Evolutionary conservation across 2,888 invertebrate species (phyloP), one percentile per base, ranked within the genome.

Genomic region (Drosophila maculinotata): DNA sequence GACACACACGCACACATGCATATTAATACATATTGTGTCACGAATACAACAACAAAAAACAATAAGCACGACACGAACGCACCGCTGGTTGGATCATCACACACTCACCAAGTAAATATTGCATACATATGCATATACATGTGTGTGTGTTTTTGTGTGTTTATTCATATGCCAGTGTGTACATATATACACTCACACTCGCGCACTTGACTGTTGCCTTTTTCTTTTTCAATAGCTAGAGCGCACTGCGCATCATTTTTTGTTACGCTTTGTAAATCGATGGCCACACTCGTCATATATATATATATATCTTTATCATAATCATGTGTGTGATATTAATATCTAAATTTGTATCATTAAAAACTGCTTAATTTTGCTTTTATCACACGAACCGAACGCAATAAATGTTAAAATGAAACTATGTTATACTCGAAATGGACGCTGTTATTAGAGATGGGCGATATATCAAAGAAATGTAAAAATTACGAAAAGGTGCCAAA

Each of bases 71-170:
- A 72, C 72, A 72, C 72, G 72, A 72, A 72, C 68, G 48, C 72
- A 72, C 68, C 72, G 71, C 69, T 64, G 72, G 56, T 72, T 72
- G 72, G 72, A 72, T 72, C 72, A 72, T 72, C 72, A 72, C 72
- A 72, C 72, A 72, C 65, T 69, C 72, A 64, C 72, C 64, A 72
- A 64, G 51, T 58, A 64, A 64, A 64, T 72, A 72, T 64, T n/a
- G 52, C 64, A 72, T 56, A 38, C 67, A 70, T 51, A 62, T 60
- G 20, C 33, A 44, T 38, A 33, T 26, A 39, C 17, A 53, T 12
- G 9, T 25, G 33, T 45, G 12, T 44, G 10, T 47, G 8, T 45
- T 14, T 23, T 31, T 56, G 59, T 62, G 47, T 59, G 54, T 64
- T 64, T 52, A 64, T 64, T 71, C 64, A 72, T 72, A 56, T 68